Percentiles rank a stretch among this genome's conserved stretches.
These are phyloP conservation scores for Scaptomyza cyrtandrae DNA, from an alignment of 2,888 invertebrate species.

Conservation along the genomic window DNA sequence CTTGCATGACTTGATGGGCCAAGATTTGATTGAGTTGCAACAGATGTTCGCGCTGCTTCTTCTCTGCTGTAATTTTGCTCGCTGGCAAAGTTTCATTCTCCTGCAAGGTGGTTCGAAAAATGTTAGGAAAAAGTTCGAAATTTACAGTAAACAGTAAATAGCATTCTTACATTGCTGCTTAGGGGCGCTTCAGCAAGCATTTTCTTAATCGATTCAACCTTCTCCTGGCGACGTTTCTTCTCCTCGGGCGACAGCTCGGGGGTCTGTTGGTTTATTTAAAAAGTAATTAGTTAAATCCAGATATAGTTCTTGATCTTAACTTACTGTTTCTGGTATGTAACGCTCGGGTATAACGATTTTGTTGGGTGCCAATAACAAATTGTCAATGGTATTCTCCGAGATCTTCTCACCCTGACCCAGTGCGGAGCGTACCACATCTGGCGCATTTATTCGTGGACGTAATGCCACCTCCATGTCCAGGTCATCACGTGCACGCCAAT, in stretches of 20 bases:
- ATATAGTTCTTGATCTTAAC: neutral
- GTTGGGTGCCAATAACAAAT: slow-evolving; percentile 93
- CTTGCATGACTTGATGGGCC: slow-evolving; percentile 97
- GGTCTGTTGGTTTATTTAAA: slow-evolving; percentile 85
- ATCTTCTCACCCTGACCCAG: slow-evolving; percentile 86
- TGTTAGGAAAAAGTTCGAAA: neutral
- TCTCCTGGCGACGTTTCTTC: slow-evolving; percentile 92
- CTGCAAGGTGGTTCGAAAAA: slow-evolving; percentile 32
- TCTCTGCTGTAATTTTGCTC: slow-evolving; percentile 92
- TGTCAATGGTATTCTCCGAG: slow-evolving; percentile 92
- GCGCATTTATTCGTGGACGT: slow-evolving; percentile 90
- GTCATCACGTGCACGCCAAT: slow-evolving; percentile 91
- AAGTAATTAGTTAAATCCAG: fast-evolving
- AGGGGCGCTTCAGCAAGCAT: slow-evolving; percentile 91
- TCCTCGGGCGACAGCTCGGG: slow-evolving; percentile 94
- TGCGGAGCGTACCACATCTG: slow-evolving; percentile 94
- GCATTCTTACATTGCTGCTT: slow-evolving; percentile 82
- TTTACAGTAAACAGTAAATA: neutral
- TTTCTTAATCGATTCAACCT: slow-evolving; percentile 95
- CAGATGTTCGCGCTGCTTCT: slow-evolving; percentile 94
- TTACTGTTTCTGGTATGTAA: slow-evolving; percentile 94
- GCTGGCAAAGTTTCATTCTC: slow-evolving; percentile 85
- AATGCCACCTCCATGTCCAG: slow-evolving; percentile 94
- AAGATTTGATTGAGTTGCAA: slow-evolving; percentile 95
- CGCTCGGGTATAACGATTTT: slow-evolving; percentile 96